Conservation (phyloP, 2,888 invertebrate species). For the Julus scandinavius region DNA sequence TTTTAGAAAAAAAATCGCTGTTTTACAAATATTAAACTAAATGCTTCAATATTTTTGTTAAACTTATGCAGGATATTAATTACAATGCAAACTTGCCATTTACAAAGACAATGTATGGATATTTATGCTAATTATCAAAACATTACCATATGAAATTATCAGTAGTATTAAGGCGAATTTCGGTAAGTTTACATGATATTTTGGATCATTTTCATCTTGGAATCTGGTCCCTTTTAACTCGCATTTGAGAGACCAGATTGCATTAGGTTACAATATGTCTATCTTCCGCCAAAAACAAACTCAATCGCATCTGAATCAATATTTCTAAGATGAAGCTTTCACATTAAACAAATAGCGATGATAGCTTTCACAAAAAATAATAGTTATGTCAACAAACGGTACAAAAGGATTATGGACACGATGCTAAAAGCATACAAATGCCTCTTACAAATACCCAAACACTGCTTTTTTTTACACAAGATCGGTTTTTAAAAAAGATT, state of each 20-base stretch:
- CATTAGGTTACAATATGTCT: neutral
- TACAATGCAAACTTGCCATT: no score
- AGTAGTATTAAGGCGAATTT: no score
- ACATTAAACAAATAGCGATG: conserved; percentile 36
- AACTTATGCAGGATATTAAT: no score
- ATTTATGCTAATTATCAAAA: no score
- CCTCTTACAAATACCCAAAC: neutral
- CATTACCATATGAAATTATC: no score
- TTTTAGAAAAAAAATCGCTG: no score
- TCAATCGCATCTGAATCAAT: conserved; percentile 34
- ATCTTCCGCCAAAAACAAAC: neutral
- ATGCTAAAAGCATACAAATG: neutral
- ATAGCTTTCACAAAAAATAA: conserved; percentile 12
- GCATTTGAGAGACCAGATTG: neutral
- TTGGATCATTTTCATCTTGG: no score
- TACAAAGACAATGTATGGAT: no score
- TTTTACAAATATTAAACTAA: no score
- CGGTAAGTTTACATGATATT: no score
- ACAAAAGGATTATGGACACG: conserved; percentile 10
- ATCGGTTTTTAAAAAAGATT: no score
- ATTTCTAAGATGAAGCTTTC: conserved; percentile 30
- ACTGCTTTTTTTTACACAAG: neutral
- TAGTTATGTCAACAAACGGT: conserved; percentile 20
- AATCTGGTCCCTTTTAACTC: neutral
- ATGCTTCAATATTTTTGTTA: no score